These are phyloP conservation scores for Enteromius fasciolatus DNA, from an alignment of 2,797 vertebrate species.

Conservation along the genomic window DNA sequence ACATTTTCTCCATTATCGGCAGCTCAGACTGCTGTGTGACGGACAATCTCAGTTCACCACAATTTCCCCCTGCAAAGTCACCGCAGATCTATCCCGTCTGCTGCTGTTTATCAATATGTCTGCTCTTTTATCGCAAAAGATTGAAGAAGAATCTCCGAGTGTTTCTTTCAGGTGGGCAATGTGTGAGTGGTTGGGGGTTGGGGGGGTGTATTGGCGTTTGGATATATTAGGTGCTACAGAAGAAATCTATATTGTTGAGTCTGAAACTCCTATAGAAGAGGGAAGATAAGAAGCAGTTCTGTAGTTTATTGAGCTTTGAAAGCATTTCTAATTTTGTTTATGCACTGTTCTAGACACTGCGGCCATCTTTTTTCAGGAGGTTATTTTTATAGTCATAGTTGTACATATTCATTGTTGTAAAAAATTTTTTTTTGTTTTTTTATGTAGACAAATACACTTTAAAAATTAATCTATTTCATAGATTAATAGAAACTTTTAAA, in stretches of 20 bases:
- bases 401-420: neutral
- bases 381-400: neutral
- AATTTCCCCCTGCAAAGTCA: conserved; percentile 48
- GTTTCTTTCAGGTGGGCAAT: conserved; percentile 64
- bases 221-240: conserved; percentile 77
- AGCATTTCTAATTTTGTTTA: conserved; percentile 82
- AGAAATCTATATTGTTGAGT: conserved; percentile 84
- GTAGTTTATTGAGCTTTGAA: conserved; percentile 76
- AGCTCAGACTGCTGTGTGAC: conserved; percentile 36
- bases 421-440: no score
- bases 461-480: no score
- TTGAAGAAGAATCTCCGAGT: conserved; percentile 72
- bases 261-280: conserved; percentile 72
- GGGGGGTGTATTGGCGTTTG: conserved; percentile 74
- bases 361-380: conserved; percentile 21
- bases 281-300: conserved; percentile 74
- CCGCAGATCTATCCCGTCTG: conserved; percentile 25
- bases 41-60: conserved; percentile 40
- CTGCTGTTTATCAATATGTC: conserved; percentile 55
- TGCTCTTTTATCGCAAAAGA: conserved; percentile 76
- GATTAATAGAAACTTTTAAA: no score
- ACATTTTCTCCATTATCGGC: conserved; percentile 48
- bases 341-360: conserved; percentile 63
- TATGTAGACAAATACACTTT: no score
- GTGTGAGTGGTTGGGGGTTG: conserved; percentile 55